Evolutionary conservation across 2,888 invertebrate species (phyloP), one percentile per base, ranked within the genome.

Genomic region (Tetheella fluctuosa): DNA sequence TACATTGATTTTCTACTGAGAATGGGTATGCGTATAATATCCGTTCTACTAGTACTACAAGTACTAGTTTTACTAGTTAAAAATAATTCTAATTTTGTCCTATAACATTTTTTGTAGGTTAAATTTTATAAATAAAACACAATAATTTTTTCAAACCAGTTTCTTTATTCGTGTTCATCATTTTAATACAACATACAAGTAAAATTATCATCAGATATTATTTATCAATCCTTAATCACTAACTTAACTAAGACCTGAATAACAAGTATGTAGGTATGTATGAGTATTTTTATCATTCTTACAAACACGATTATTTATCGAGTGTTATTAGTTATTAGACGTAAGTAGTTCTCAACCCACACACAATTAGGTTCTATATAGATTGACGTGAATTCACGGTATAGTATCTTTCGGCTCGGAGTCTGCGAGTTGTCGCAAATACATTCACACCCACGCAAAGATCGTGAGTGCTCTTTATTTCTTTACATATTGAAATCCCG

Each of bases 161-260:
- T 93, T 91, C 89, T 93, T 93, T 93, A 93, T 92, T 91, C 87
- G 82, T 91, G 91, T 93, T 90, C 91, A 89, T 90, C 90, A 86
- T 92, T 93, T 93, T 90, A 93, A 90, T 93, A 93, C 93, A 93
- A 93, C 93, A 93, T 93, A 93, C 93, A 93, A 90, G 93, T 93
- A 93, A 93, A 93, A 86, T 93, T 93, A 93, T 93, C 93, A 89
- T 93, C 93, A 88, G 91, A 92, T 92, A 92, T 89, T 90, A 90
- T 89, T 90, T 89, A 93, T 91, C 88, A 90, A 91, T 91, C 86
- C 93, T 93, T 93, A 93, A 80, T 65, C 68, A 76, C 92, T 92
- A 91, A 81, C 91, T 91, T 93, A 93, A 88, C 76, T 90, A 88
- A 84, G 88, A 89, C 86, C 87, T 89, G 91, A 90, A 88, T 91